Evolutionary conservation across 2,113 vertebrate genomes (phyloP).

Genomic region (human (Homo sapiens)): DNA sequence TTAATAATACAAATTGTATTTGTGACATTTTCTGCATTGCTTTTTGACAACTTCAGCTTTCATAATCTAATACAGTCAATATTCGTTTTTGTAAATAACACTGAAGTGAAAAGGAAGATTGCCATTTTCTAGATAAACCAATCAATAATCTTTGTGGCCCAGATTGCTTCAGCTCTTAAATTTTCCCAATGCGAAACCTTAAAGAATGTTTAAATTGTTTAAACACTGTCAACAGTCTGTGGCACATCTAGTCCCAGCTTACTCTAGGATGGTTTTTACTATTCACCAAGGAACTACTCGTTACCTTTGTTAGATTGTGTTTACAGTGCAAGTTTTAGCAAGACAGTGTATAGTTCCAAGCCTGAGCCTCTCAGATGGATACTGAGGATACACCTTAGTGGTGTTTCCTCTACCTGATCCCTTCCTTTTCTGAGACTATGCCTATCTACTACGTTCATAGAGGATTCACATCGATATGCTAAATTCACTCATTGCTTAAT

Average conservation of each 20-base stretch:
- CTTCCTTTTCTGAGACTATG: background rate
- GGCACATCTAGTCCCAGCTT: background rate
- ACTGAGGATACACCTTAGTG: background rate
- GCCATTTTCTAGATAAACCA: background rate
- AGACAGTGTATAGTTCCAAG: background rate
- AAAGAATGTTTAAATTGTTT: constrained; percentile 18
- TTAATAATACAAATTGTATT: constrained; percentile 33
- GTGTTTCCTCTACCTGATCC: background rate
- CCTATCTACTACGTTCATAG: background rate
- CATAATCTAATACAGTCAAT: background rate
- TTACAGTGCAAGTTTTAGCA: background rate
- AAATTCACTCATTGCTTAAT: background rate
- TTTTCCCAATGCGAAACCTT: background rate
- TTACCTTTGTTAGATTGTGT: background rate
- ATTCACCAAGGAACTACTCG: background rate
- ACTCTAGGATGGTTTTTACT: background rate
- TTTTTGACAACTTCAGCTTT: background rate
- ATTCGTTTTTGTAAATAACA: constrained; percentile 25
- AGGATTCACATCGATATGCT: background rate
- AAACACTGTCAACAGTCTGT: background rate
- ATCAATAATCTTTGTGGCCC: background rate
- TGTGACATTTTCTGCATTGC: background rate
- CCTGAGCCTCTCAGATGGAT: background rate
- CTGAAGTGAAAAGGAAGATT: constrained; percentile 4
- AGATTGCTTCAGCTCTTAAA: background rate